These are phyloP conservation scores for Leptodactylus fuscus DNA, from an alignment of 2,113 vertebrate genomes.

Conservation along the genomic window DNA sequence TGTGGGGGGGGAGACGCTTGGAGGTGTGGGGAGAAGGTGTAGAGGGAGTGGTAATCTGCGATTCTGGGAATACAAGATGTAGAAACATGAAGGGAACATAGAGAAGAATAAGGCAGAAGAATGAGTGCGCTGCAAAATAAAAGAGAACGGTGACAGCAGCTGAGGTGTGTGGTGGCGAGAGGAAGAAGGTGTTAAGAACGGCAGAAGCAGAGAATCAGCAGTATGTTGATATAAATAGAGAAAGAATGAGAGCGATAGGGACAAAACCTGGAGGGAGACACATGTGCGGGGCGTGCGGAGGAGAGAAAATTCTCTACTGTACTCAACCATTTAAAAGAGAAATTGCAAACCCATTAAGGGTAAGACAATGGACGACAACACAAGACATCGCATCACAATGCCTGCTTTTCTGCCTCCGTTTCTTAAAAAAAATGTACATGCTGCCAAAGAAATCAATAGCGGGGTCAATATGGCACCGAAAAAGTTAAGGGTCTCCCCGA, in stretches of 20 bases:
- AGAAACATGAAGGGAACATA: background rate
- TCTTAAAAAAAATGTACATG: background rate
- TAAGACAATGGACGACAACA: background rate
- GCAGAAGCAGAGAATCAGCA: slow-evolving; percentile 35
- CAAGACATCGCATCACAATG: background rate
- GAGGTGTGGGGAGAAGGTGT: slow-evolving; percentile 3
- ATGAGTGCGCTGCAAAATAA: slow-evolving; percentile 24
- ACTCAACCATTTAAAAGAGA: background rate
- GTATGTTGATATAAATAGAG: slow-evolving; percentile 52
- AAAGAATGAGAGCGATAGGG: slow-evolving; percentile 31
- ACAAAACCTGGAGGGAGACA: slow-evolving; percentile 39
- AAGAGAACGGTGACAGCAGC: slow-evolving; percentile 37
- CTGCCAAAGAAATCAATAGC: background rate
- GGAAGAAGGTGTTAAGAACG: slow-evolving; percentile 38
- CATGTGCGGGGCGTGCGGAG: slow-evolving; percentile 10
- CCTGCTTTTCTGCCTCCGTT: background rate
- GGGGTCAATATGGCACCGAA: slow-evolving; percentile 8
- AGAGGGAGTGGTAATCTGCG: slow-evolving; percentile 9
- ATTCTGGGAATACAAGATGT: slow-evolving; percentile 38
- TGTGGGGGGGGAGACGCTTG: background rate
- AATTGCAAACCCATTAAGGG: background rate
- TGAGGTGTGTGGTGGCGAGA: slow-evolving; percentile 9
- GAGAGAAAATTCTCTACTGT: slow-evolving; percentile 1
- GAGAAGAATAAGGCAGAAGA: slow-evolving; percentile 15
- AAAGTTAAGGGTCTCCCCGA: slow-evolving; percentile 55